Base-by-base conservation (phyloP, 2,888 invertebrate genomes). In the Papilio demoleus region DNA sequence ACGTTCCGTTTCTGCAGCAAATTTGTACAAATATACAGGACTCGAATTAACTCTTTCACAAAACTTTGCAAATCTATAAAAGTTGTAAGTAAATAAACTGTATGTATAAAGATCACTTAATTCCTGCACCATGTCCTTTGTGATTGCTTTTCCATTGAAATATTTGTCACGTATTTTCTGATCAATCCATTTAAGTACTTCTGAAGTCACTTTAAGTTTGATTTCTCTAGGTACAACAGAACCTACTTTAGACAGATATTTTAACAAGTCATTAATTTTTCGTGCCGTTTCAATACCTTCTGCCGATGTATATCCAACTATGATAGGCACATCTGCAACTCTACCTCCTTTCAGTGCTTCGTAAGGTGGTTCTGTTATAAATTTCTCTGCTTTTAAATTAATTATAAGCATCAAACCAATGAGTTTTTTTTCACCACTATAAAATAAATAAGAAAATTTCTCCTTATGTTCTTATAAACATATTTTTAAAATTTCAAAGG, bases 241-340 rank as follows among this genome's bases (percentile, higher is more conserved):
- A 1, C 90, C 90, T 4, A 75, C 71, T 53, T 60, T 79, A 4
- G 79, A 73, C 40, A 89, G 73, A 70, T 81, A 80, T 12, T 75
- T 73, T 12, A 80, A 53, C 40, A 82, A 78, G 31, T 76, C 31
- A 17, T 81, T 72, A 24, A 88, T 77, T 70, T 85, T 83, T 75
- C 86, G 82, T 36, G 84, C 84, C 72, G 90, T 81, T 82, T 92
- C 90, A 59, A 92, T 88, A 11, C 93, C 93, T 72, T 93, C 93
- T 0, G 85, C 88, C 2, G 90, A 90, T 9, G 87, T 90, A 72
- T 86, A 90, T 36, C 93, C 93, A 47, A 90, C 71, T 70, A 93
- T 87, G 60, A 91, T 67, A 17, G 93, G 90, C 1, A 92, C 84
- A 68, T 87, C 82, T 9, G 84, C 81, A 63, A 86, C 75, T 24